Conservation (phyloP, 2,888 invertebrate species). For the Thumatha senex region DNA sequence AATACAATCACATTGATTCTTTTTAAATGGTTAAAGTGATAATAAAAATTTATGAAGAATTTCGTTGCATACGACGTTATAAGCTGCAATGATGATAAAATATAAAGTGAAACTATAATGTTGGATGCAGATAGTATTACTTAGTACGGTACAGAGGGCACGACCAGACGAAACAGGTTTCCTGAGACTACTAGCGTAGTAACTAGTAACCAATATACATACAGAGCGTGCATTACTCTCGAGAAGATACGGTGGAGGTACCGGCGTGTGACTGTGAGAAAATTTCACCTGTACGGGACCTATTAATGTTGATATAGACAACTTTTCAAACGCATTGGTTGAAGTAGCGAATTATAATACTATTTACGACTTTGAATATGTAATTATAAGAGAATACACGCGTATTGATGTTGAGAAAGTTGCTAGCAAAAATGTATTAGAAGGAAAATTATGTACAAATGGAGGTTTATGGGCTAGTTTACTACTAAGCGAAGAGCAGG, state of each 20-base stretch:
- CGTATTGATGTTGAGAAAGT: constrained; percentile 7
- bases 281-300: constrained; percentile 70
- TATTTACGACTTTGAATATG: constrained; percentile 7
- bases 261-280: constrained; percentile 66
- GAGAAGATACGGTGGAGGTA: constrained; percentile 59
- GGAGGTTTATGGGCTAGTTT: no score
- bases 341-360: constrained; percentile 17
- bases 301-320: constrained; percentile 50
- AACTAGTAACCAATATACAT: constrained; percentile 81
- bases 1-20: no score
- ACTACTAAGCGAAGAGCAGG: no score
- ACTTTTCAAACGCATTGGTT: constrained; percentile 29
- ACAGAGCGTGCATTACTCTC: constrained; percentile 62
- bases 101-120: constrained; percentile 73
- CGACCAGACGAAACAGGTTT: constrained; percentile 73
- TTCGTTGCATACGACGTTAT: constrained; percentile 23
- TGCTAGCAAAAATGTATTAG: not conserved
- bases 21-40: no score
- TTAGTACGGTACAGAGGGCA: constrained; percentile 75
- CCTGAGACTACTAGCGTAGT: constrained; percentile 74
- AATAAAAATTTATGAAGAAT: no score
- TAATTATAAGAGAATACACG: constrained; percentile 7
- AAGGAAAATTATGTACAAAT: no score
- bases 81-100: constrained; percentile 57
- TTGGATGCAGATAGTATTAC: constrained; percentile 59